Percentiles rank a stretch among this genome's conserved stretches.
Evolutionary conservation across 2,113 vertebrate genomes (phyloP).

Genomic region (Bothrops jararaca): DNA sequence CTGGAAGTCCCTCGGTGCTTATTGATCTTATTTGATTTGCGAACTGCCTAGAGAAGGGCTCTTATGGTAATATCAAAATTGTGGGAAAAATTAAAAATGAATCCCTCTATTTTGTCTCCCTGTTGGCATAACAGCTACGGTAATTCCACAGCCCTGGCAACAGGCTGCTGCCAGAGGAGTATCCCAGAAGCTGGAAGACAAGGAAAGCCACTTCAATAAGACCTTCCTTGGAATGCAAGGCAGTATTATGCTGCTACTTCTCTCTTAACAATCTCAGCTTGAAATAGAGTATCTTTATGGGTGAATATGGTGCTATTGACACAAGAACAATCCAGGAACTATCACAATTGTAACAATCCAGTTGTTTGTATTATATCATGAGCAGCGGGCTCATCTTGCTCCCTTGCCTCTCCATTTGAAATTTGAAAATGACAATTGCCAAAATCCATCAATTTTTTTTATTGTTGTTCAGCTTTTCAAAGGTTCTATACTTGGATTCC

Average conservation of each 20-base stretch:
- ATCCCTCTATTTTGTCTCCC: background rate
- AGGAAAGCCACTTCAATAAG: background rate
- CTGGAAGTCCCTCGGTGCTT: background rate
- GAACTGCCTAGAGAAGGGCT: background rate
- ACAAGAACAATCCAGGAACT: background rate
- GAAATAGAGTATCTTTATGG: background rate
- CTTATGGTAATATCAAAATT: background rate
- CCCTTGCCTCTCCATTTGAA: background rate
- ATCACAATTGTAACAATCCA: background rate
- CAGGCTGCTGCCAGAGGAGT: background rate
- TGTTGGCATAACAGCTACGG: background rate
- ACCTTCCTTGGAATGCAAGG: background rate
- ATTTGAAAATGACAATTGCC: background rate
- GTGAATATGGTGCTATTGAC: background rate
- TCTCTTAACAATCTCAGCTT: background rate
- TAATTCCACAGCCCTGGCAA: background rate
- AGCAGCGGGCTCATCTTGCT: background rate
- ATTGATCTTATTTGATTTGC: background rate
- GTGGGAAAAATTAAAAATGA: background rate
- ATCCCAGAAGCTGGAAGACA: background rate
- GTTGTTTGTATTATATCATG: background rate
- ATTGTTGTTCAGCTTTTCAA: background rate
- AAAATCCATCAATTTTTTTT: background rate
- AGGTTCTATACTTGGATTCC: background rate
- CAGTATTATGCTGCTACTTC: background rate